Base-by-base conservation (phyloP, 2,113 vertebrate genomes). In the Agapornis roseicollis region DNA sequence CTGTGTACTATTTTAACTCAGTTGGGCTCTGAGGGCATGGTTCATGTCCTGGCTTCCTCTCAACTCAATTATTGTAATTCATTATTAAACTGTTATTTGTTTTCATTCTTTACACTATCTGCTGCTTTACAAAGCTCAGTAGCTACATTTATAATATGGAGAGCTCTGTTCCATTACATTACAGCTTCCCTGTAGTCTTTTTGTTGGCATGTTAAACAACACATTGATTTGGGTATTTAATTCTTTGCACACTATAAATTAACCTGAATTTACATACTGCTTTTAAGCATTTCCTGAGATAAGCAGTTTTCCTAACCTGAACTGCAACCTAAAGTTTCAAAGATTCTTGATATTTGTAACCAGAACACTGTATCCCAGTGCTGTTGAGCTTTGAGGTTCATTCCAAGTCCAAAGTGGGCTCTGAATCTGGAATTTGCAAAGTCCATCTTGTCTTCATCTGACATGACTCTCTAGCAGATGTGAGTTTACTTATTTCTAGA, bases 71-170 rank as follows among this genome's bases (percentile, higher is more conserved):
- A 93, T 70, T 94, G 55, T 93, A 94, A 96, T 96, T 97, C 87
- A 94, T 94, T 93, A 96, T 96, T 93, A 89, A 95, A 83, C 49
- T 91, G 89, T 93, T 96, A 86, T 46, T 94, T 93, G 86, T 95
- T 96, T 95, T 91, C 74, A 69, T 91, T 93, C 87, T 82, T 84
- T 68, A 76, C 1, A 5, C 81, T 84, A 68, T 95, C 90, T 95
- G 83, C 85, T 60, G 76, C 87, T 93, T 88, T 86, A 64, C 69
- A 83, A 73, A 94, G 56, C 91, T 88, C 93, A 92, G 80, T 81
- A 94, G 87, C 69, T 69, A 56, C 23, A 39, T 81, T 81, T 91
- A 39, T 77, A 91, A 66, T 41, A 74, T 55, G 56, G 82, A 73
- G 72, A 91, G 64, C 77, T 85, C 85, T 90, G 31, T 63, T 96